Percentiles rank a stretch among this genome's conserved stretches.
These are phyloP conservation scores for Sabatieria punctata DNA, from an alignment of 2,888 invertebrate genomes.

Conservation along the genomic window DNA sequence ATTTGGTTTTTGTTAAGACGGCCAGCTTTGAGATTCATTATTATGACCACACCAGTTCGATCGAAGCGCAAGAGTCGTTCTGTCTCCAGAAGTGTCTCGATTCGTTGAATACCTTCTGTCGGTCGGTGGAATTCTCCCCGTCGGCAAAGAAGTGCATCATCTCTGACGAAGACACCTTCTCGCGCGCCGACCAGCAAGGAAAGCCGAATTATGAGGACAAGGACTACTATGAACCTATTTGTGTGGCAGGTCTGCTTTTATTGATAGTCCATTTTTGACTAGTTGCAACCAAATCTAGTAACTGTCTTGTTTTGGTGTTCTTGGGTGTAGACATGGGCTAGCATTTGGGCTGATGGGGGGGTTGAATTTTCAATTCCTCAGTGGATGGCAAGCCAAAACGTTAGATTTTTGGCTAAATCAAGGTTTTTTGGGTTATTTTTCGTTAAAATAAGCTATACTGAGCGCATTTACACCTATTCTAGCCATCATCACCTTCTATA, in stretches of 20 bases:
- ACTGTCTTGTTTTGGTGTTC: no score
- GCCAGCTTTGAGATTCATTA: slow-evolving; percentile 29
- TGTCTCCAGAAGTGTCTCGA: slow-evolving; percentile 31
- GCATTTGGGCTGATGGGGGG: no score
- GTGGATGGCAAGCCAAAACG: no score
- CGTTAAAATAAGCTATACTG: no score
- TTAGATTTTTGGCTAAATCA: no score
- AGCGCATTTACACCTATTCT: no score
- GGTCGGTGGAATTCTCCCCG: slow-evolving; percentile 30
- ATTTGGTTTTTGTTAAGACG: slow-evolving; percentile 30
- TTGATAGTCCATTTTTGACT: not conserved
- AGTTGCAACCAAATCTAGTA: no score
- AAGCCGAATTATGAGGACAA: slow-evolving; percentile 22
- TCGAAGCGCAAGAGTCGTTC: slow-evolving; percentile 29
- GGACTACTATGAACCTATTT: slow-evolving; percentile 31
- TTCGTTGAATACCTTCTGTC: slow-evolving; percentile 31
- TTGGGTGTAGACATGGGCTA: no score
- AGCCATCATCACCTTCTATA: no score
- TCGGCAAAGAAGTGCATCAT: slow-evolving; percentile 30
- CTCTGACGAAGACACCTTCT: slow-evolving; percentile 31
- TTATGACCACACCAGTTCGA: slow-evolving; percentile 30
- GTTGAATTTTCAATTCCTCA: no score
- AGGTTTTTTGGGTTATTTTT: no score
- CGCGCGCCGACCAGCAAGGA: slow-evolving; percentile 30
- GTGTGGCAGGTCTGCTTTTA: slow-evolving; percentile 23